A percentile compares a stretch with the other conserved stretches of the same genome.
Conservation (phyloP, 2,888 invertebrate genomes). For the Acronicta aceris region DNA sequence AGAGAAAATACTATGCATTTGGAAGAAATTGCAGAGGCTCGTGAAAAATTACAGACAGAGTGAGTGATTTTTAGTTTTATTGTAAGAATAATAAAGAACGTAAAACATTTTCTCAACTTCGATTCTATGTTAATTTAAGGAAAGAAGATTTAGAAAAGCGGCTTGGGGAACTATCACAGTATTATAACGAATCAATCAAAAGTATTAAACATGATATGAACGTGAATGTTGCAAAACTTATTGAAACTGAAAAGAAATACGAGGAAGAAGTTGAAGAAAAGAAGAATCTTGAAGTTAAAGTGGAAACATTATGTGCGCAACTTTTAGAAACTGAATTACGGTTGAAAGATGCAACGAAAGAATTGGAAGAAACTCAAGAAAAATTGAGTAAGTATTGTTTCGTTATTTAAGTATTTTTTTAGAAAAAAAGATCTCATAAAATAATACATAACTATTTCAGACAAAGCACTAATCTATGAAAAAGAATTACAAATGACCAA, state of each 20-base stretch:
- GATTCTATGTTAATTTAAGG: constrained; percentile 56
- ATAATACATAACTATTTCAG: constrained; percentile 49
- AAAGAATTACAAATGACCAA: constrained; percentile 61
- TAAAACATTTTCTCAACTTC: neutral
- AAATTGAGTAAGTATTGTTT: constrained; percentile 36
- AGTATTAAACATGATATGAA: constrained; percentile 71
- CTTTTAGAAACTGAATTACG: constrained; percentile 69
- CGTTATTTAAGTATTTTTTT: no score
- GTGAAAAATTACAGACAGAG: constrained; percentile 79
- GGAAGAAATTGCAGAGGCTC: constrained; percentile 77
- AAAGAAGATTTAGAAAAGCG: constrained; percentile 79
- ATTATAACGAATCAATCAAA: constrained; percentile 74
- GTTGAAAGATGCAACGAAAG: constrained; percentile 60
- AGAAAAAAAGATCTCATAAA: neutral
- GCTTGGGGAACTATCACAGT: constrained; percentile 69
- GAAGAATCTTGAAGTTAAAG: constrained; percentile 63
- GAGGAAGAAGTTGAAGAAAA: constrained; percentile 69
- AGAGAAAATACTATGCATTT: constrained; percentile 74
- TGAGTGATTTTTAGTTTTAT: constrained; percentile 62
- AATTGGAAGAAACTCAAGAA: constrained; percentile 62
- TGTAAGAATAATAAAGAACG: neutral
- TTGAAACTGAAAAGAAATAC: constrained; percentile 75
- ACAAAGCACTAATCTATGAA: constrained; percentile 40
- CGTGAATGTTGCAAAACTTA: constrained; percentile 65
- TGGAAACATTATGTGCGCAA: constrained; percentile 66